These are phyloP conservation scores for Lypha dubia DNA, from an alignment of 2,888 invertebrate genomes.

Conservation along the genomic window DNA sequence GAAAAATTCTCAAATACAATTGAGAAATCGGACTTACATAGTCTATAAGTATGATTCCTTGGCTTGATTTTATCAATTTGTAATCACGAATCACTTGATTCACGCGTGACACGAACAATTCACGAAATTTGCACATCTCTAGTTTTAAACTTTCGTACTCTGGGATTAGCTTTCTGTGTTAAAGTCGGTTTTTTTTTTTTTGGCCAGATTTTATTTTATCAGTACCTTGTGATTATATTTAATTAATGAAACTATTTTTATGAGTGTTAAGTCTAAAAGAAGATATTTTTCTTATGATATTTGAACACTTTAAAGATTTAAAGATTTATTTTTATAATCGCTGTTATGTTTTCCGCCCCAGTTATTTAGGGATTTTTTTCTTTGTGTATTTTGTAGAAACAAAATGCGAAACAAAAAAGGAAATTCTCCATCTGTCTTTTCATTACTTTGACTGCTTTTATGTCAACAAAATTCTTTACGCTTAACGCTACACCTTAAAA, in stretches of 20 bases:
- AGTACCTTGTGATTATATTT: too few species aligned
- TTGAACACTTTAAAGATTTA: background rate
- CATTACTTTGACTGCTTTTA: background rate
- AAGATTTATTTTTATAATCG: conserved; percentile 4
- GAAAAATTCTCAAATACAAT: too few species aligned
- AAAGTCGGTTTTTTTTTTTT: too few species aligned
- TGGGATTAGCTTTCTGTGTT: too few species aligned
- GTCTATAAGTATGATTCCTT: too few species aligned
- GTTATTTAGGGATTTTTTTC: conserved; percentile 41
- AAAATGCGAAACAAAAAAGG: background rate
- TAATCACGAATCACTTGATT: too few species aligned
- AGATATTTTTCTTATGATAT: background rate
- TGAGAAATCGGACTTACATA: too few species aligned
- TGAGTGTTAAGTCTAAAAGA: conserved; percentile 7
- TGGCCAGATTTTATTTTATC: too few species aligned
- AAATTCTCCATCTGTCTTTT: background rate
- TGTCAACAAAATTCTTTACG: background rate
- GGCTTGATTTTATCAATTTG: too few species aligned
- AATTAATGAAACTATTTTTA: background rate
- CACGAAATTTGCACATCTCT: too few species aligned
- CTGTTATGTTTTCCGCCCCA: conserved; percentile 22
- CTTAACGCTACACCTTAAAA: conserved; percentile 17
- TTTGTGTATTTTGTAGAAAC: background rate
- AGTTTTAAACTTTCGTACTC: too few species aligned
- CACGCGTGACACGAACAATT: too few species aligned